Conservation (phyloP, 2,888 invertebrate genomes). For the Agrochola lychnidis region DNA sequence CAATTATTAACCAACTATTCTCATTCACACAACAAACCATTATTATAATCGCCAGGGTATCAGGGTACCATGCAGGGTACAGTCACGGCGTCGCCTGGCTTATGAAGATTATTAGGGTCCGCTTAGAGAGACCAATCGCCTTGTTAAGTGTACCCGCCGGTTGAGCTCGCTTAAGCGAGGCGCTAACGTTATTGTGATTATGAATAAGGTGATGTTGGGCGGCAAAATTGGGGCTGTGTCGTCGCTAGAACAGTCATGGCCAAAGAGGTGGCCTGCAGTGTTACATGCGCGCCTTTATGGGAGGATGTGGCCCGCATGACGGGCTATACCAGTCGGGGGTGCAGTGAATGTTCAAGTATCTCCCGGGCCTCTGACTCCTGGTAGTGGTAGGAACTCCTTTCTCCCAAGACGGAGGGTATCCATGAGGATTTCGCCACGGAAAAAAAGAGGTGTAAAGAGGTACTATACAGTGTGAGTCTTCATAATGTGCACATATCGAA, state of each 20-base stretch:
- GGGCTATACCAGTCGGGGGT: background rate
- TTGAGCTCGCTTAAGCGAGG: slow-evolving; percentile 51
- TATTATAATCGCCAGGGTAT: slow-evolving; percentile 50
- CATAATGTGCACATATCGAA: too few species aligned
- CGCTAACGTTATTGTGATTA: slow-evolving; percentile 56
- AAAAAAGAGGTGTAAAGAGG: background rate
- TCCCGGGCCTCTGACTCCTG: background rate
- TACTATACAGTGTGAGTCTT: too few species aligned
- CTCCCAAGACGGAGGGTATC: background rate
- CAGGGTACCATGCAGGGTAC: slow-evolving; percentile 5
- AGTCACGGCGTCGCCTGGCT: slow-evolving; percentile 55
- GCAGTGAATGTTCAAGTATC: background rate
- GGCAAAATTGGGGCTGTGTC: background rate
- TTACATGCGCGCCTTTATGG: background rate
- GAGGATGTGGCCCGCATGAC: background rate
- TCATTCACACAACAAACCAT: slow-evolving; percentile 50
- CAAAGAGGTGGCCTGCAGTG: background rate
- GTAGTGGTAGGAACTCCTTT: background rate
- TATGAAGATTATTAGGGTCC: slow-evolving; percentile 67
- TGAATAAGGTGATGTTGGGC: slow-evolving; percentile 28
- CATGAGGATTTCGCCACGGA: background rate
- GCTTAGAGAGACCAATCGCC: slow-evolving; percentile 62
- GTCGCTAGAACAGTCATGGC: background rate
- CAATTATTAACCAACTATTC: slow-evolving; percentile 29
- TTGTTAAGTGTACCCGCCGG: slow-evolving; percentile 52